Base-by-base conservation (phyloP, 2,113 vertebrate genomes). In the Strix aluco region DNA sequence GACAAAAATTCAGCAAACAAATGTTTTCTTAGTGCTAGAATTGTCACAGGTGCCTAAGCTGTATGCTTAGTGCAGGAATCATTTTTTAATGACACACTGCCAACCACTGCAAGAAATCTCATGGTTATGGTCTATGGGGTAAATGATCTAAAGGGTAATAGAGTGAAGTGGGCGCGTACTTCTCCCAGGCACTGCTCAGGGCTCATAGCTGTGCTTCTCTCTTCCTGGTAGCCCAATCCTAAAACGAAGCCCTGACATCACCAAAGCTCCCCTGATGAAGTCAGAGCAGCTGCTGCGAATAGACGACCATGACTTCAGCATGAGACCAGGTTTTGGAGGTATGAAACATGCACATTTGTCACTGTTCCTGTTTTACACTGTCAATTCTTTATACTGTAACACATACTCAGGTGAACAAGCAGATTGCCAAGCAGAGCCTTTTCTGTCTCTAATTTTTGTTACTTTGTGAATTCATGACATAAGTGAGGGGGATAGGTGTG, bases 271-370 rank as follows among this genome's bases (percentile, higher is more conserved):
- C 5, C 97, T 99, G 97, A 99, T 98, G 5, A 99, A 99, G 94
- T 99, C 99, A 27, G 99, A 99, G 93, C 99, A 99, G 93, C 99
- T 99, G 81, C 98, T 99, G 93, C 98, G 99, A 98, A 99, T 99
- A 98, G 99, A 99, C 0, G 99, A 99, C 96, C 99, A 99, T 2
- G 99, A 99, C 72, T 99, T 99, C 97, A 99, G 99, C 97, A 99
- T 99, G 99, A 99, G 99, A 66, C 99, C 99, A 17, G 99, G 99
- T 7, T 99, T 99, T 88, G 99, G 99, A 99, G 99, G 99, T 99
- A 98, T 49, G 98, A 44, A 88, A 47, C 0, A 0, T 47, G n/a
- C 49, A 22, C 13, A 16, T 49, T 75, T 80, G 32, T 52, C n/a
- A 25, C 40, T 69, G 38, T 12, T 81, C 10, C 26, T 74, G 21